Conservation (phyloP, 2,113 vertebrate species). For the rat (Rattus norvegicus) region DNA sequence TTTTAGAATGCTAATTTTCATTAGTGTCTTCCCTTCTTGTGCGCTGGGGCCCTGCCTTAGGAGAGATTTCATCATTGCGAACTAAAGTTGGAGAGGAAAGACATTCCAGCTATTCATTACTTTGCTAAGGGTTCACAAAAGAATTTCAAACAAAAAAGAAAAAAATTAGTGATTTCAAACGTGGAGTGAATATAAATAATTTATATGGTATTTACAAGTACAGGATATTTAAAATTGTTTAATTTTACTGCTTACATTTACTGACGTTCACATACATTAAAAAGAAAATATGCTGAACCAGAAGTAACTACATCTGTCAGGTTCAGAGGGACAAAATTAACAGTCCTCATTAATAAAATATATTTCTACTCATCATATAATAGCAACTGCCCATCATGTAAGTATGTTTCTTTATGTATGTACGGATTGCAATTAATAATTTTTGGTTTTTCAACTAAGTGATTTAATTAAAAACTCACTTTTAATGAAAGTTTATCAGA, state of each 20-base stretch:
- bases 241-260: conserved; percentile 41
- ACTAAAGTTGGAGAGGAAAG: conserved; percentile 44
- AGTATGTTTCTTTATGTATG: neutral
- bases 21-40: conserved; percentile 80
- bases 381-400: neutral
- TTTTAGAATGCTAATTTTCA: conserved; percentile 88
- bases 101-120: conserved; percentile 33
- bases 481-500: neutral
- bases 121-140: conserved; percentile 50
- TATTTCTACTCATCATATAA: neutral
- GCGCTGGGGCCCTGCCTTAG: conserved; percentile 64
- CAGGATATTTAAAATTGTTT: neutral
- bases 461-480: conserved; percentile 4
- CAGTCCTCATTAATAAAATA: neutral
- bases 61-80: conserved; percentile 68
- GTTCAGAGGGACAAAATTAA: conserved; percentile 33
- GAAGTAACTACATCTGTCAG: conserved; percentile 47
- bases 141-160: conserved; percentile 54
- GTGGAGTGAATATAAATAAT: conserved; percentile 63
- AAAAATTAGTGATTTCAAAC: conserved; percentile 65
- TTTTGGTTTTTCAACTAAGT: conserved; percentile 64
- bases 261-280: conserved; percentile 27
- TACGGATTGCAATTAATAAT: neutral
- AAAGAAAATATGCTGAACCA: neutral
- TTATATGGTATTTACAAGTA: neutral